Evolutionary conservation across 1,140 invertebrate genomes (phyloP).

Genomic region (Musca domestica): DNA sequence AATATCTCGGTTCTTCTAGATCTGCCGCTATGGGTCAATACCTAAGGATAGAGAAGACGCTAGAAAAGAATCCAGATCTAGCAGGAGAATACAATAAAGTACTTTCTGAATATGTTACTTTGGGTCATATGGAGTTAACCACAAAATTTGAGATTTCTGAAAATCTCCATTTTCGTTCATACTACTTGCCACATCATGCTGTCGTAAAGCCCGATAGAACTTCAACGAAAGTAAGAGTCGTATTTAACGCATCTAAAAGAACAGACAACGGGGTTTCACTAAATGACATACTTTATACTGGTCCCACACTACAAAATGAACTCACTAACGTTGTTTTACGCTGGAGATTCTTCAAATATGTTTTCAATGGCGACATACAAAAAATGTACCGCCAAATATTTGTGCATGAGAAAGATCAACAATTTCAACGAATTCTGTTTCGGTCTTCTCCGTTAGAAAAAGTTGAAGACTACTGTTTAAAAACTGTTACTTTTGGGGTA

Average conservation of each 20-base stretch:
- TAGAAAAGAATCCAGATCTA: too few relatives aligned
- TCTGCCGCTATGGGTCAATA: too few relatives aligned
- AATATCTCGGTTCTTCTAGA: too few relatives aligned
- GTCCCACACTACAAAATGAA: not conserved
- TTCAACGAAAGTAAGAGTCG: not conserved
- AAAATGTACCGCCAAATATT: slow-evolving; percentile 4
- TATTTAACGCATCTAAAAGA: not conserved
- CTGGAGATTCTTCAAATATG: not conserved
- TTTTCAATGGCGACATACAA: not conserved
- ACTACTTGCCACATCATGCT: too few relatives aligned
- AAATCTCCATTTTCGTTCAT: too few relatives aligned
- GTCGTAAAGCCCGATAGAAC: not conserved
- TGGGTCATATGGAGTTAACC: too few relatives aligned
- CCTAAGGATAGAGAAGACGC: too few relatives aligned
- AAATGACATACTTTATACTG: not conserved
- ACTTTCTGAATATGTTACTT: too few relatives aligned
- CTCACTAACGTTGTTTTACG: not conserved
- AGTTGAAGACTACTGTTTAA: not conserved
- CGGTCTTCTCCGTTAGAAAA: not conserved
- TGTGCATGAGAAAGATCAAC: not conserved
- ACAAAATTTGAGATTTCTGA: too few relatives aligned
- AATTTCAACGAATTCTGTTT: not conserved
- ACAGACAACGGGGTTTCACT: not conserved
- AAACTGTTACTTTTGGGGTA: slow-evolving; percentile 1
- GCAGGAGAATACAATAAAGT: too few relatives aligned